These are phyloP conservation scores for Serranus cabrilla DNA, from an alignment of 2,797 vertebrate genomes.

Conservation along the genomic window DNA sequence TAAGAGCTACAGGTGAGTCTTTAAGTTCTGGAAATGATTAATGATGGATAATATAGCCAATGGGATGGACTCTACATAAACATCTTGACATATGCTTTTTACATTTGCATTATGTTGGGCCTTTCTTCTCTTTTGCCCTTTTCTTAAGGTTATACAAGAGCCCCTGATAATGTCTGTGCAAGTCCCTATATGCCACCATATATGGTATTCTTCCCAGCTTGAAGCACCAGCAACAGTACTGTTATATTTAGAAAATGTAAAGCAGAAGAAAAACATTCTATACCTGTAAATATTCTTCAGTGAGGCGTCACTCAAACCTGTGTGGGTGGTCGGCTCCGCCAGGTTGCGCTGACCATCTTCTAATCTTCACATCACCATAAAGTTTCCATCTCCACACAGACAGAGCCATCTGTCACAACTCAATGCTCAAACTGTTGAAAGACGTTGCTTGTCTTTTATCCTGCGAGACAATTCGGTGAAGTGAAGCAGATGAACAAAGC, in stretches of 20 bases:
- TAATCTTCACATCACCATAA: slow-evolving; percentile 22
- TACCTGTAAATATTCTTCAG: slow-evolving; percentile 19
- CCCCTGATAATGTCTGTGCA: no score
- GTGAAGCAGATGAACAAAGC: slow-evolving; percentile 22
- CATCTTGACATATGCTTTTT: no score
- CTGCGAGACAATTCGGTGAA: background rate
- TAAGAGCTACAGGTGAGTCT: no score
- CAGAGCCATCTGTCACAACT: slow-evolving; percentile 32
- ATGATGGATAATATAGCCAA: no score
- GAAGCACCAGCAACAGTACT: background rate
- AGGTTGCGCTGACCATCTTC: slow-evolving; percentile 29
- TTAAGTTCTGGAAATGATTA: no score
- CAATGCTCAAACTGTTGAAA: slow-evolving; percentile 21
- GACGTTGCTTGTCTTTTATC: slow-evolving; percentile 14
- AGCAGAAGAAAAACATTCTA: background rate
- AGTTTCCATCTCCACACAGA: slow-evolving; percentile 6
- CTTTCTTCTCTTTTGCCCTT: no score
- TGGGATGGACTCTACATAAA: no score
- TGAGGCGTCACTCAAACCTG: slow-evolving; percentile 29
- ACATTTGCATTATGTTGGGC: no score
- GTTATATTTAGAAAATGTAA: slow-evolving; percentile 10
- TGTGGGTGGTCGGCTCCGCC: slow-evolving; percentile 16
- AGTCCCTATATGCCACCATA: background rate
- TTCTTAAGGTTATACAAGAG: no score
- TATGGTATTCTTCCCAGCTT: background rate